Base-by-base conservation (phyloP, 2,797 vertebrate genomes). In the Linurgus olivaceus region DNA sequence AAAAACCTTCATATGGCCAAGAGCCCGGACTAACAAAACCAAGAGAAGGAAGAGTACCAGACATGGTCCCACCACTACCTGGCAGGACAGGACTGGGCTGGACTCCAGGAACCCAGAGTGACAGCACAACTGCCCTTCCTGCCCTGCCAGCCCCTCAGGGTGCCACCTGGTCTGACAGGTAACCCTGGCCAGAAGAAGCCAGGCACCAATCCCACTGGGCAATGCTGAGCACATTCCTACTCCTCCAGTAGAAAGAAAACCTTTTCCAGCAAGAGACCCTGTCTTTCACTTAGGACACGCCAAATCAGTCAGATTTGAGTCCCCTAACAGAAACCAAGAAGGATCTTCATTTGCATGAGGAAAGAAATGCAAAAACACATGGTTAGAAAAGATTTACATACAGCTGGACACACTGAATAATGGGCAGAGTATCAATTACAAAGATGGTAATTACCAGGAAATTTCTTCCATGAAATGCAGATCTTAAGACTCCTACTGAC, bases 311-410 rank as follows among this genome's bases (percentile, higher is more conserved):
- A 38, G 42, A 73, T 57, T 63, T 37, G n/a, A 54, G 35, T 33
- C 35, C 44, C 58, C n/a, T 67, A 7, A 95, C 0, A 92, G 75
- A 81, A 95, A 92, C 33, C 62, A 73, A 66, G 58, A 72, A 75
- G 42, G 86, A 42, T 80, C 55, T 47, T 90, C 65, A 94, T 90
- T 94, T 95, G 62, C 78, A 96, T 68, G 54, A 88, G 24, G 78
- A 92, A 93, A 83, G 78, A 93, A 91, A 93, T 62, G 87, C 61
- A 93, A 80, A 95, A 93, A 73, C n/a, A 59, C 7, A 26, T 51
- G 58, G 48, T 70, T 62, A 72, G 68, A 77, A 26, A 79, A 71
- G 54, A 95, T 96, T 96, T 97, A 80, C 93, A 95, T 96, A 95
- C 93, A 95, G 91, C 92, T 95, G 96, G 89, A 75, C 50, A 68